A percentile compares a stretch with the other conserved stretches of the same genome.
Evolutionary conservation across 2,888 invertebrate species (phyloP).

Genomic region (Metopia argyrocephala): DNA sequence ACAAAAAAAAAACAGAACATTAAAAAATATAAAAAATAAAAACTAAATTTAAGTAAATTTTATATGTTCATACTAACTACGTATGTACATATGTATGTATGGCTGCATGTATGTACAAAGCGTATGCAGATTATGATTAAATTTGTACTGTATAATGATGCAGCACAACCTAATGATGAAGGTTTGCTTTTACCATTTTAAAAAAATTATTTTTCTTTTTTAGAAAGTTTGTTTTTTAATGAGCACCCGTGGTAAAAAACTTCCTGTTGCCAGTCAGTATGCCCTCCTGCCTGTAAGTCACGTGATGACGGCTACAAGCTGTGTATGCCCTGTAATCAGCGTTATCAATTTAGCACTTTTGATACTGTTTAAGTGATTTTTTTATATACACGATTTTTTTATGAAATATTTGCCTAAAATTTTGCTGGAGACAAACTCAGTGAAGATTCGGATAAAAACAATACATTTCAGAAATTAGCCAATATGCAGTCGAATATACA

Average conservation of each 20-base stretch:
- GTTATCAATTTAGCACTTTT: too few relatives aligned
- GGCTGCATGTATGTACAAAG: conserved; percentile 10
- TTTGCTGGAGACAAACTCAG: too few relatives aligned
- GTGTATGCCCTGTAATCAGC: not conserved
- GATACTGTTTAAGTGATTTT: too few relatives aligned
- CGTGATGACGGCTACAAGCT: not conserved
- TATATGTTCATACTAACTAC: not conserved
- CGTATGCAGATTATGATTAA: not conserved
- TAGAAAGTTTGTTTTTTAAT: conserved; percentile 49
- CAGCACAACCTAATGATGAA: not conserved
- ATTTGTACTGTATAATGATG: not conserved
- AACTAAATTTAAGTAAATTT: conserved; percentile 42
- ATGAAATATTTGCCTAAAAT: too few relatives aligned
- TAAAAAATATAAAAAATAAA: not conserved
- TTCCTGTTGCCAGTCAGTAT: conserved; percentile 34
- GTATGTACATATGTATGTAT: not conserved
- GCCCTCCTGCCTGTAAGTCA: not conserved
- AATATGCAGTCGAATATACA: too few relatives aligned
- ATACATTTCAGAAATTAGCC: too few relatives aligned
- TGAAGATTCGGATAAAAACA: too few relatives aligned
- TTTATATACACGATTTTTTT: too few relatives aligned
- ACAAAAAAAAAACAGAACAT: conserved; percentile 5
- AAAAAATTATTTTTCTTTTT: conserved; percentile 1
- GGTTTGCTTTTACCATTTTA: too few relatives aligned
- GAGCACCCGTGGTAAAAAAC: conserved; percentile 48